phyloP scores from a whole-genome alignment of 2,888 invertebrate species.

The Lingula anatina region DNA sequence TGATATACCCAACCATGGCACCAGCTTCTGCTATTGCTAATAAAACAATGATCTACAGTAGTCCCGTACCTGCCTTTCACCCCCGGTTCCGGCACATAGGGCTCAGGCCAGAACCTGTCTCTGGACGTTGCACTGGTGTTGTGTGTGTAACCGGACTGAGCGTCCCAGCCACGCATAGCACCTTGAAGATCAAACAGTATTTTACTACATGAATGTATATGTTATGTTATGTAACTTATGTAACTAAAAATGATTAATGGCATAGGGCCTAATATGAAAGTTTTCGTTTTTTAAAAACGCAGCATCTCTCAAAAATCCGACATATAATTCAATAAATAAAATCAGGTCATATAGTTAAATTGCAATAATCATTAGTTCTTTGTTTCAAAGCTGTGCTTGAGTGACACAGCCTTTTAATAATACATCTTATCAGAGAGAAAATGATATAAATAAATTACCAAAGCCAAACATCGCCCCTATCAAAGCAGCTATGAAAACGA shows the following conservation, averaged over 20 bases:
- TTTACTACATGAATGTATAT: background rate
- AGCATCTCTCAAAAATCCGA: too few species aligned
- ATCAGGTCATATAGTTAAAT: too few species aligned
- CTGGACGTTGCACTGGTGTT: constrained; percentile 13
- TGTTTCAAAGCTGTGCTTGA: too few species aligned
- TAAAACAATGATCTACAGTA: too few species aligned
- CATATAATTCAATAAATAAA: too few species aligned
- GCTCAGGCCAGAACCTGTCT: constrained; percentile 15
- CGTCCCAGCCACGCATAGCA: constrained; percentile 12
- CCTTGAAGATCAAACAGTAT: constrained; percentile 2
- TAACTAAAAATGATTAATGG: too few species aligned
- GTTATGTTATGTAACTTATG: background rate
- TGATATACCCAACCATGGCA: too few species aligned
- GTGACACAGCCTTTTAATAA: too few species aligned
- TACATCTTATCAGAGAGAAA: background rate
- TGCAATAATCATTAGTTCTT: too few species aligned
- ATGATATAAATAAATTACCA: constrained; percentile 4
- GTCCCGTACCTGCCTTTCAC: constrained; percentile 17
- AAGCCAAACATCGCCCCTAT: constrained; percentile 12
- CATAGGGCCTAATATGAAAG: too few species aligned
- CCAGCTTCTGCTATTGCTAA: too few species aligned
- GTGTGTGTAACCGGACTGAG: constrained; percentile 15
- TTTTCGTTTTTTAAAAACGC: too few species aligned
- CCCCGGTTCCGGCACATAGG: constrained; percentile 13
- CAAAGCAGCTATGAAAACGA: constrained; percentile 9